These are phyloP conservation scores for Hydrophis major DNA, from an alignment of 2,797 vertebrate species.

Conservation along the genomic window DNA sequence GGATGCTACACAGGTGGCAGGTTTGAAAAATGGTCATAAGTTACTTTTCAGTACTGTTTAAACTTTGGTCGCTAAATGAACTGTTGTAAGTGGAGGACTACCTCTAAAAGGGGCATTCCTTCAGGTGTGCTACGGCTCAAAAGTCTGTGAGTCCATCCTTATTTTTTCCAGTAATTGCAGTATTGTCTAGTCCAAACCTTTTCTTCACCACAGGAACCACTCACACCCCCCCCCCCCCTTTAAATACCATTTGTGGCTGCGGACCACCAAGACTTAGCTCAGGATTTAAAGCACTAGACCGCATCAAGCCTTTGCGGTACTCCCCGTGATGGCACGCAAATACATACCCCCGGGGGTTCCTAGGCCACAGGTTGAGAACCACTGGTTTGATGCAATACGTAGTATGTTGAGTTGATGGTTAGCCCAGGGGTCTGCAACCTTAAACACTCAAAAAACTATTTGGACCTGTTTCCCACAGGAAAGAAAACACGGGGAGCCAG, in stretches of 20 bases:
- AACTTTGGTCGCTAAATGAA: too few relatives aligned
- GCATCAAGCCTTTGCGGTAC: background rate
- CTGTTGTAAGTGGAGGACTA: too few relatives aligned
- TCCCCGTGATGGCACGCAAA: too few relatives aligned
- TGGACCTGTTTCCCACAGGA: too few relatives aligned
- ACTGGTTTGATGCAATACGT: background rate
- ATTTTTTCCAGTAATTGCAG: background rate
- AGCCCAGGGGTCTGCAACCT: too few relatives aligned
- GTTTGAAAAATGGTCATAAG: too few relatives aligned
- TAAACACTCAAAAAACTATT: too few relatives aligned
- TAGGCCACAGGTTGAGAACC: background rate
- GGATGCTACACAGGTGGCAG: too few relatives aligned
- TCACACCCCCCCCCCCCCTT: background rate
- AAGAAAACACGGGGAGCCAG: too few relatives aligned
- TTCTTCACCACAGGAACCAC: background rate
- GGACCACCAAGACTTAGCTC: too few relatives aligned
- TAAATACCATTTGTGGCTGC: background rate
- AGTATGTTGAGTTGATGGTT: background rate
- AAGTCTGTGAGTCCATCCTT: background rate
- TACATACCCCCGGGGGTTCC: too few relatives aligned
- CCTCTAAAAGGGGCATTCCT: background rate
- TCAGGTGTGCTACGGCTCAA: background rate
- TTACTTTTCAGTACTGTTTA: too few relatives aligned
- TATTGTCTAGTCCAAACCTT: background rate
- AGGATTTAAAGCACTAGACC: background rate